phyloP scores from a whole-genome alignment of 2,113 vertebrate species.

The Lepus timidus region DNA sequence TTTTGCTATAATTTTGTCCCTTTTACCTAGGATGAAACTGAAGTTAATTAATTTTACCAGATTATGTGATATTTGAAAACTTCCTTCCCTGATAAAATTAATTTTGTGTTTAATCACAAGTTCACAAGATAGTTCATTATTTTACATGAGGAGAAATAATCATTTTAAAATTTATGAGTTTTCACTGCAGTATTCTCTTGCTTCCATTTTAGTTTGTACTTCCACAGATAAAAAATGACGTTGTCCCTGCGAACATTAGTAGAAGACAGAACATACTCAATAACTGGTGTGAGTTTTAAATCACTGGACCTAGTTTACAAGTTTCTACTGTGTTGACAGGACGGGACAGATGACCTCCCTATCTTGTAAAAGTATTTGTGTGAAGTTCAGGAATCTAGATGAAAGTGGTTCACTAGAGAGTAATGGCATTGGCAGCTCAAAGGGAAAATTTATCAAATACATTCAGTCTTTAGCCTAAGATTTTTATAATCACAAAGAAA shows the following conservation, averaged over 20 bases:
- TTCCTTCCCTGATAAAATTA: not conserved
- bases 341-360: not conserved
- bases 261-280: not conserved
- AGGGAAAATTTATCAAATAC: not conserved
- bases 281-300: not conserved
- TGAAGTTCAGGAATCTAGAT: not conserved
- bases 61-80: not conserved
- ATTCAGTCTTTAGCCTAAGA: not conserved
- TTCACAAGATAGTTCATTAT: not conserved
- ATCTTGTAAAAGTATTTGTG: not conserved
- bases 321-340: not conserved
- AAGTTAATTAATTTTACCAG: conserved; percentile 20
- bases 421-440: not conserved
- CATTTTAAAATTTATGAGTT: not conserved
- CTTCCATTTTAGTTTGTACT: not conserved
- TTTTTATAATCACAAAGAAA: not conserved
- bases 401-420: not conserved
- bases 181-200: not conserved
- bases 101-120: not conserved
- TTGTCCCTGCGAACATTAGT: not conserved
- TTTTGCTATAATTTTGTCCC: not conserved
- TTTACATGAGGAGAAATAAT: not conserved
- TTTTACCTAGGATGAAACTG: not conserved
- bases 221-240: not conserved
- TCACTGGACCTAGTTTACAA: not conserved